Base-by-base conservation (phyloP, 1,140 invertebrate species). In the Drosophila melanogaster region DNA sequence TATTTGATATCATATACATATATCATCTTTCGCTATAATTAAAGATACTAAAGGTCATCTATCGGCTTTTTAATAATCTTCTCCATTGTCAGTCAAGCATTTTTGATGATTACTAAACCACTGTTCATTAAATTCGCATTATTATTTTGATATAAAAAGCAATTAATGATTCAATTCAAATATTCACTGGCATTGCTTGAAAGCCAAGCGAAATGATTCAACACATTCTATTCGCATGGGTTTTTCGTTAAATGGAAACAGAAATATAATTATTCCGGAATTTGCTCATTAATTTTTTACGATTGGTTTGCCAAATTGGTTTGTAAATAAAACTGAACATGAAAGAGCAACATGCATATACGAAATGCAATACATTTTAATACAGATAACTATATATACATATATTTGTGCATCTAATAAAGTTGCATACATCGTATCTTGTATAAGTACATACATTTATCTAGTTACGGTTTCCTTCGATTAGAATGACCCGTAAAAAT, bases 101-200 rank as follows among this genome's bases (percentile, higher is more conserved):
- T 38, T 24, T 40, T 15, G 5, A 26, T 49, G n/a, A 12, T 19
- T 3, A 51, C n/a, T 17, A 17, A 51, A 35, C 4, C 11, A 37
- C 15, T 35, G 12, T 37, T 7, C 26, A 53, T 37, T 14, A 35
- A 60, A 43, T 61, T 65, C 56, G 15, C 33, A 65, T 60, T 12
- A 65, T 61, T 61, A 40, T 30, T 47, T 47, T 47, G 41, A 26
- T 19, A 60, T 61, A 43, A 65, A 47, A 61, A 30, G 22, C 41
- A 46, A 47, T 47, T 59, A 37, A 30, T 24, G 50, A 55, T 55
- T 60, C 15, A 55, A 60, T 56, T 59, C 11, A 54, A n/a, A n/a
- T 37, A 54, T 59, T 37, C 19, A 35, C 43, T 17, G 19, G 24
- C 44, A 8, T 51, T 11, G 26, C 26, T 26, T 26, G 26, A 26